Evolutionary conservation across 2,113 vertebrate species (phyloP), one percentile per base, ranked within the genome.

Genomic region (Actinemys pallida): DNA sequence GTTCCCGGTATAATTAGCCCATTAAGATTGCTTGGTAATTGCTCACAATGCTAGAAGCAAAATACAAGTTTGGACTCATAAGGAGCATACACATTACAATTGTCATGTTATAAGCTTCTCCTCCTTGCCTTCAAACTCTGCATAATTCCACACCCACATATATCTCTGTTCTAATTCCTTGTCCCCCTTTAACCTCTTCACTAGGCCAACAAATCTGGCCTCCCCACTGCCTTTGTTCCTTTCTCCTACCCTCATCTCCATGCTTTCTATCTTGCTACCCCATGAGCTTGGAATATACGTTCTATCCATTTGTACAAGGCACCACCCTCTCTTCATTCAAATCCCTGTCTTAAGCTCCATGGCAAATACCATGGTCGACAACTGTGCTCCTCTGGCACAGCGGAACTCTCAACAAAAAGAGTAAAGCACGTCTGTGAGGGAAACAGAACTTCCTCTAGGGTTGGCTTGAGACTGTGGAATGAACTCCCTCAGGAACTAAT

Each of bases 31-130:
- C 24, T 25, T 88, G 83, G 83, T 8, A 93, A 93, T 81, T n/a
- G 78, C 92, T 92, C 11, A 82, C 84, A 89, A 87, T 45, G 82
- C 87, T 82, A 87, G 49, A 92, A 91, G 94, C 81, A 95, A 96
- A 96, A 91, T 52, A 84, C 96, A 95, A 93, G 92, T 54, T 83
- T 82, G 72, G 78, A 94, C 96, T 92, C 89, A 81, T 47, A 50
- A 93, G 92, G 17, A 57, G 82, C 65, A 81, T 4, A 11, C 95
- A 89, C 22, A 76, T 91, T 83, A 90, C 22, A 0, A 0, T 53
- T 94, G 57, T 75, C 65, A 52, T 69, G n/a, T 72, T 94, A 88
- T 10, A 56, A 17, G 42, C 19, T 59, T 92, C 57, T 92, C 56
- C 79, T 57, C 47, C 90, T 76, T 94, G 59, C 84, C 81, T 89